Evolutionary conservation across 2,113 vertebrate genomes (phyloP).

Genomic region (Alethe castanea): DNA sequence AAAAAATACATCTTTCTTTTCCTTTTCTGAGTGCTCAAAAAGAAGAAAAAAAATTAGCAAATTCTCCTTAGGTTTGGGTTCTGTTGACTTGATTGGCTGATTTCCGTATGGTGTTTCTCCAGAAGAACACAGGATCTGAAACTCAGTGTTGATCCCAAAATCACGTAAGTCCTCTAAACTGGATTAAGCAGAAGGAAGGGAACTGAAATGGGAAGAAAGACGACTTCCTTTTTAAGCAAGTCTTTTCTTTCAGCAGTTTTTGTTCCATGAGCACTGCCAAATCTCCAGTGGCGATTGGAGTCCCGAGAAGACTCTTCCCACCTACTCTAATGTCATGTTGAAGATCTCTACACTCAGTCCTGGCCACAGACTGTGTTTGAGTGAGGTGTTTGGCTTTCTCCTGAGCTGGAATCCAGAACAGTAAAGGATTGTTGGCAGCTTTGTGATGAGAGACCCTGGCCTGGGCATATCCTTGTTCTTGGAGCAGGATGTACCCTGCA

Average conservation of each 20-base stretch:
- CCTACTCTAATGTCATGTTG: neutral
- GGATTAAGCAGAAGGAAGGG: neutral
- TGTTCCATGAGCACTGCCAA: neutral
- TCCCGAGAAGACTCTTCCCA: neutral
- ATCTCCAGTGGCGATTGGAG: neutral
- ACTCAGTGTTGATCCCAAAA: neutral
- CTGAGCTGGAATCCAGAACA: neutral
- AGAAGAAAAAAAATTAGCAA: neutral
- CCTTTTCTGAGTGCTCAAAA: neutral
- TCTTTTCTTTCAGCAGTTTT: neutral
- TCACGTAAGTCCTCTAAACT: neutral
- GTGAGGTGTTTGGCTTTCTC: neutral
- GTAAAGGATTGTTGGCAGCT: neutral
- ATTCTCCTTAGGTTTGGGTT: neutral
- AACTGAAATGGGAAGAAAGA: neutral
- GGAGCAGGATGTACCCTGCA: neutral
- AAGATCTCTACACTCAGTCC: neutral
- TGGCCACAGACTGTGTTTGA: neutral
- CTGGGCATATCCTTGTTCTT: neutral
- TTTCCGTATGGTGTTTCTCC: neutral
- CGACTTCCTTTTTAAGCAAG: neutral
- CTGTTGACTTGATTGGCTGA: neutral
- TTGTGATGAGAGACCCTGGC: neutral
- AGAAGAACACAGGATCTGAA: neutral
- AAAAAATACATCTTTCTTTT: neutral